These are phyloP conservation scores for Natator depressus DNA, from an alignment of 2,113 vertebrate species.

Conservation along the genomic window DNA sequence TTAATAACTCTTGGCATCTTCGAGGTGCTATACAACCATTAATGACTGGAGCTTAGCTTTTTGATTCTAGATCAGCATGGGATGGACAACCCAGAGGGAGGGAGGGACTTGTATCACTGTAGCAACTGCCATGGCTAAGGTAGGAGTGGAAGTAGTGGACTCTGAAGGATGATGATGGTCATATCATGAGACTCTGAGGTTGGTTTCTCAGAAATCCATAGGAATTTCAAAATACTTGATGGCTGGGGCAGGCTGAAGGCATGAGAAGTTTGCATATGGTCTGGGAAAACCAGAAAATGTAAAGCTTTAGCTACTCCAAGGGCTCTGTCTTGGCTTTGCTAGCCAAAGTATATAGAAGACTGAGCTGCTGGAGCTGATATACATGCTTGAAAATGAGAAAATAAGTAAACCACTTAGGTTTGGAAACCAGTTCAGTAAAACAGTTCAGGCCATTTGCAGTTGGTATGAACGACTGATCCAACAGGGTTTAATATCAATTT, in stretches of 20 bases:
- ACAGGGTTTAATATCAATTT: rapidly evolving
- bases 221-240: background rate
- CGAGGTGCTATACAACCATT: too few species aligned
- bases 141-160: background rate
- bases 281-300: background rate
- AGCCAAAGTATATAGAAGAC: background rate
- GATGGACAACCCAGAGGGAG: rapidly evolving
- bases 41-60: background rate
- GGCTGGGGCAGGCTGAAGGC: rapidly evolving
- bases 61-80: background rate
- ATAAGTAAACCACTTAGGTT: background rate
- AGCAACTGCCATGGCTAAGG: background rate
- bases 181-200: rapidly evolving
- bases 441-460: background rate
- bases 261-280: background rate
- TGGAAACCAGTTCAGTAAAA: background rate
- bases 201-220: background rate
- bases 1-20: background rate
- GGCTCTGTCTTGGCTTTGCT: rapidly evolving
- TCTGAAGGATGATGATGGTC: rapidly evolving
- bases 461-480: background rate
- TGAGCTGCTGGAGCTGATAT: background rate
- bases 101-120: rapidly evolving
- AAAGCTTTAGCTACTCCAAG: background rate
- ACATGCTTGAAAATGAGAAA: background rate